Evolutionary conservation across 2,113 vertebrate species (phyloP).

Genomic region (Neogobius melanostomus): DNA sequence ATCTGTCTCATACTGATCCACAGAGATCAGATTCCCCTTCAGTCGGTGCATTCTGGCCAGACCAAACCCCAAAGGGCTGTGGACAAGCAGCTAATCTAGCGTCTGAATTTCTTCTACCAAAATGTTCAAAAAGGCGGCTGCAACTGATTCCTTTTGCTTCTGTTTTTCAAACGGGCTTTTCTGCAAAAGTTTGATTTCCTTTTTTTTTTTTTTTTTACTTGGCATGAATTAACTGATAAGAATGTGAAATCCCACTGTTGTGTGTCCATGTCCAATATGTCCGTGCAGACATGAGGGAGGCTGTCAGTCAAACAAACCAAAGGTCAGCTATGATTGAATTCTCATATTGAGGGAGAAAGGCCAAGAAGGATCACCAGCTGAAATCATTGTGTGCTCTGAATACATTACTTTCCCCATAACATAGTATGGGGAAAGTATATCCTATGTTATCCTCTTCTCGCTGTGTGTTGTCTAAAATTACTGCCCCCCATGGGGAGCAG

Average conservation of each 20-base stretch:
- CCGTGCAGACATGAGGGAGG: slow-evolving; percentile 30
- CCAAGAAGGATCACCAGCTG: slow-evolving; percentile 23
- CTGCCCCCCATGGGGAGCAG: slow-evolving; percentile 8
- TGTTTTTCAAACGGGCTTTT: neutral
- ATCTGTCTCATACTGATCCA: too few species aligned
- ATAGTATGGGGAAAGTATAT: too few species aligned
- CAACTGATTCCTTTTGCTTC: neutral
- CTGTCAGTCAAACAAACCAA: slow-evolving; percentile 59
- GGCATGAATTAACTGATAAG: slow-evolving; percentile 2
- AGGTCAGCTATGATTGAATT: slow-evolving; percentile 65
- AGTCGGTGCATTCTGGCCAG: too few species aligned
- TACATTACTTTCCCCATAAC: neutral
- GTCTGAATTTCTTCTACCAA: too few species aligned
- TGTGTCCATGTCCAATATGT: slow-evolving; percentile 33
- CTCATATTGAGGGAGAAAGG: slow-evolving; percentile 38
- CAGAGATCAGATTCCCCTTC: too few species aligned
- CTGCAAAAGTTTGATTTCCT: neutral
- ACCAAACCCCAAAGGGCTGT: too few species aligned
- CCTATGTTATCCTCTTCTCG: neutral
- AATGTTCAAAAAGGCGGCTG: neutral
- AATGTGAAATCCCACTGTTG: slow-evolving; percentile 15
- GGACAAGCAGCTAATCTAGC: too few species aligned
- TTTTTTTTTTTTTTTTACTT: neutral
- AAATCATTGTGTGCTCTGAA: neutral
- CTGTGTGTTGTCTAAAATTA: slow-evolving; percentile 31